Conservation (phyloP, 2,113 vertebrate genomes). For the Petaurus breviceps region DNA sequence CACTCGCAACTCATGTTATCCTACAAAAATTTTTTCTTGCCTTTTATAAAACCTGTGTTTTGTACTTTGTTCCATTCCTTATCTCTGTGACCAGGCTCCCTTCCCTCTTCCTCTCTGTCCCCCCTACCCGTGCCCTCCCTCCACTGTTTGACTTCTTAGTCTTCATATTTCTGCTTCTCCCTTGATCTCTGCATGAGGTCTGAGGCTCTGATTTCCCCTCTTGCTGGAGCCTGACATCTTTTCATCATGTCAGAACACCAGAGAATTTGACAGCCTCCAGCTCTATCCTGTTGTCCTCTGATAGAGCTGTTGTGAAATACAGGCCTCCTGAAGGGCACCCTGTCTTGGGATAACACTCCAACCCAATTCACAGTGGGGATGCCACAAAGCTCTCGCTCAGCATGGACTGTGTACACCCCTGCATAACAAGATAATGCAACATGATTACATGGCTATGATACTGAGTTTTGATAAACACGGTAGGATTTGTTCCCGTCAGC, state of each 20-base stretch:
- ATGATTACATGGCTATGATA: rapidly evolving
- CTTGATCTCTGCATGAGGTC: conserved; percentile 57
- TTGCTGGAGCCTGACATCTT: conserved; percentile 46
- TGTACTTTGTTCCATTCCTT: conserved; percentile 50
- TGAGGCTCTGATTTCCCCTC: conserved; percentile 31
- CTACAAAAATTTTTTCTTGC: conserved; percentile 31
- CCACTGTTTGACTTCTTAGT: conserved; percentile 53
- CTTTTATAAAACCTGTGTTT: neutral
- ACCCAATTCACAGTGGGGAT: neutral
- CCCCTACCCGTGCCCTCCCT: neutral
- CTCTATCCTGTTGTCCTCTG: neutral
- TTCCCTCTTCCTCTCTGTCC: neutral
- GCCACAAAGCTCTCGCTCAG: neutral
- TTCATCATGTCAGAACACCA: conserved; percentile 3
- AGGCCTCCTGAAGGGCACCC: neutral
- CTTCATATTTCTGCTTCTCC: conserved; percentile 15
- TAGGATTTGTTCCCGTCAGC: neutral
- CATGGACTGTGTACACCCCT: rapidly evolving
- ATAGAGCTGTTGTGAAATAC: neutral
- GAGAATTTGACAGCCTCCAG: neutral
- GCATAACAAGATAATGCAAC: rapidly evolving
- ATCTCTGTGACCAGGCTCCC: neutral
- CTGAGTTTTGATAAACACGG: neutral
- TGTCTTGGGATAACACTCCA: neutral
- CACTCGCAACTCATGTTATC: neutral